phyloP scores from a whole-genome alignment of 2,113 vertebrate species.

The Aegypius monachus region DNA sequence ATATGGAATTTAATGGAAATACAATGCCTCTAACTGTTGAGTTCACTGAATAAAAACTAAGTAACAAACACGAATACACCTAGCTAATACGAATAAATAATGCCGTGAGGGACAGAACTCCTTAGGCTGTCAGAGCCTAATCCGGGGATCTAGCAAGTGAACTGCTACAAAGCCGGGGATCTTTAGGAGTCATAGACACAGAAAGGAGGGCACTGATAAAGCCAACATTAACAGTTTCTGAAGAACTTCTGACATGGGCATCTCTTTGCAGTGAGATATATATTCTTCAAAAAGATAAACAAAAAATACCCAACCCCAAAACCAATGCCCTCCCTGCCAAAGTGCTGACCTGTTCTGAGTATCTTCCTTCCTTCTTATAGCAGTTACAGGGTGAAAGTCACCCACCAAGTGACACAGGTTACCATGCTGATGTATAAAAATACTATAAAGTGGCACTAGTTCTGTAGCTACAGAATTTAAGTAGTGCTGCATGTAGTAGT shows the following conservation, averaged over 20 bases:
- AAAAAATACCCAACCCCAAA: background rate
- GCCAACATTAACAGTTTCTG: background rate
- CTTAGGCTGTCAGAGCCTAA: background rate
- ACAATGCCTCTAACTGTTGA: background rate
- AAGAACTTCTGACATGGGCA: background rate
- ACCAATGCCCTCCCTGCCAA: background rate
- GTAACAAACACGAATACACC: background rate
- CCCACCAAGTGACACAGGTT: background rate
- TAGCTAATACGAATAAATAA: background rate
- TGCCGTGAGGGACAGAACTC: background rate
- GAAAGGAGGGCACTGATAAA: background rate
- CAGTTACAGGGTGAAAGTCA: background rate
- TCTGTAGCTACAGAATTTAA: background rate
- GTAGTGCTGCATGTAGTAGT: background rate
- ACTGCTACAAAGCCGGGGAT: background rate
- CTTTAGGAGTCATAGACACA: background rate
- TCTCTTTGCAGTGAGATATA: background rate
- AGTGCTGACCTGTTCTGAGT: background rate
- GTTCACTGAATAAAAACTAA: background rate
- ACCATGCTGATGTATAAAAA: background rate
- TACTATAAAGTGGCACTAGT: background rate
- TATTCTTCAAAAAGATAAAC: background rate
- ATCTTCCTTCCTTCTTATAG: background rate
- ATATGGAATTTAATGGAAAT: background rate
- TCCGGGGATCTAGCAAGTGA: background rate